Conservation (phyloP, 2,797 vertebrate genomes). For the Fistularia commersonii region DNA sequence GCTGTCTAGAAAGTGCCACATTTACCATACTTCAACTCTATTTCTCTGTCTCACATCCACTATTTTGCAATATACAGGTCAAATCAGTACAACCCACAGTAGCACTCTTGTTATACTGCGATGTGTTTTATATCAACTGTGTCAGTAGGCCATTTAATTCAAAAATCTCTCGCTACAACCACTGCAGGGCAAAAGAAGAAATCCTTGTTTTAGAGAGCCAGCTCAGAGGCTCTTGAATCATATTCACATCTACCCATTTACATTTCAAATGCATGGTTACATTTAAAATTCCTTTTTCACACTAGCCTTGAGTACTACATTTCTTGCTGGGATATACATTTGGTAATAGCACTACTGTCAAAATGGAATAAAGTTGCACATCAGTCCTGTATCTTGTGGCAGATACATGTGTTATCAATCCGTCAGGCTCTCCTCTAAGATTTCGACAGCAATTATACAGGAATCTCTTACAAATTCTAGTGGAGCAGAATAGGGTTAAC, state of each 20-base stretch:
- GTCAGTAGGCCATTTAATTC: slow-evolving; percentile 42
- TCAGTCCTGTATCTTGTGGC: neutral
- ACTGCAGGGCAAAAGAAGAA: neutral
- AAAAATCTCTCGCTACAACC: slow-evolving; percentile 12
- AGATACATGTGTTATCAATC: slow-evolving; percentile 53
- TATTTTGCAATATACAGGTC: slow-evolving; percentile 18
- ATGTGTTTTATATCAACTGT: slow-evolving; percentile 63
- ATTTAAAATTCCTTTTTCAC: too few species aligned
- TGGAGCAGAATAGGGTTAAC: slow-evolving; percentile 36
- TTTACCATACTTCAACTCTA: slow-evolving; percentile 33
- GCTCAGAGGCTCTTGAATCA: too few species aligned
- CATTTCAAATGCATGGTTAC: too few species aligned
- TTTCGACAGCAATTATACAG: slow-evolving; percentile 49
- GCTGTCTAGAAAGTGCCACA: slow-evolving; percentile 56
- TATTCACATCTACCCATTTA: too few species aligned
- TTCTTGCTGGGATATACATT: slow-evolving; percentile 1
- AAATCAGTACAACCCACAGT: slow-evolving; percentile 43
- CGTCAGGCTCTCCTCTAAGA: slow-evolving; percentile 21
- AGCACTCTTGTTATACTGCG: slow-evolving; percentile 46
- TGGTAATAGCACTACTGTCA: too few species aligned
- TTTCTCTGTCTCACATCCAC: slow-evolving; percentile 12
- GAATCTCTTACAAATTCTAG: slow-evolving; percentile 51
- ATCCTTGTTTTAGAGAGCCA: neutral
- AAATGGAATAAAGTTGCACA: too few species aligned
- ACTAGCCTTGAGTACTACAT: neutral